Base-by-base conservation (phyloP, 2,113 vertebrate species). In the Megaceryle torquata region DNA sequence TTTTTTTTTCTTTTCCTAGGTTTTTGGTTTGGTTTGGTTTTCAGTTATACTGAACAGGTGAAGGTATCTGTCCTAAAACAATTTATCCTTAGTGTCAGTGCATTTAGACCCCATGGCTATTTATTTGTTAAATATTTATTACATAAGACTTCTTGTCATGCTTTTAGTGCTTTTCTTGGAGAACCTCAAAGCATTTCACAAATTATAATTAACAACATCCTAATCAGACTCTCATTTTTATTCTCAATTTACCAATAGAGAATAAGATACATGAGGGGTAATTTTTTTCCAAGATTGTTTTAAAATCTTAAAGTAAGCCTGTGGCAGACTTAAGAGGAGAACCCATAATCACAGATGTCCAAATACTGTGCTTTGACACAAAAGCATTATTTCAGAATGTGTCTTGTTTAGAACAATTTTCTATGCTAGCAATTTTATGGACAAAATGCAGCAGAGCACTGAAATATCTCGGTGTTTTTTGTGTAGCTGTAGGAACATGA, bases 381-480 rank as follows among this genome's bases (percentile, higher is more conserved):
- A 88, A 93, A 71, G 14, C 35, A 57, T 78, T 86, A 41, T 56
- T 88, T 88, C 85, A 67, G 46, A 86, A 54, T 28, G 13, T 33
- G 46, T 61, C 82, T 82, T 91, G 50, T 71, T 94, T 75, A 61
- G 56, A 88, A 91, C 79, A 56, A n/a, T 90, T 91, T 94, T 81
- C 82, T 83, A 5, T 68, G 91, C 20, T 71, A 60, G 72, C 48
- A 44, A 79, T 43, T 93, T 92, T 86, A 41, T 51, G 64, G 76
- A 81, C 29, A 91, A 95, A 97, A 95, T 78, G 43, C 68, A 93
- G 57, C 80, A 92, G 88, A 94, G 28, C 50, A 61, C 79, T 88
- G 85, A 86, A 91, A 68, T 18, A 74, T 93, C 65, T 86, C 56
- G 51, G 69, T 44, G 61, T 2, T 59, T 92, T 94, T 71, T 86